Evolutionary conservation across 1,140 invertebrate genomes (phyloP).

Genomic region (Coboldia fuscipes): DNA sequence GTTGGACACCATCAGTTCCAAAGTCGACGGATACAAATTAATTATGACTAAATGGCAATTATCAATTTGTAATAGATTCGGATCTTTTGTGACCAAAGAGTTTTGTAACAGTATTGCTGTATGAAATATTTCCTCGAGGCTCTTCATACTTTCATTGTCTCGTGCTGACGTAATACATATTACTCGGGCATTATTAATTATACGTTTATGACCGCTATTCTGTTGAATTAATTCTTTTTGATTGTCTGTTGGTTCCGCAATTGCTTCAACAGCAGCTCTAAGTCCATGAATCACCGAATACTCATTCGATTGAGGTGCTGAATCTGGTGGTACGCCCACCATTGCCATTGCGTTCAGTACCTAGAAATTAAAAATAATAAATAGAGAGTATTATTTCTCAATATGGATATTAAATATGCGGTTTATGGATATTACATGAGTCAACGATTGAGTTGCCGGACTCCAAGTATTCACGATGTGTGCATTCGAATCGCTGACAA

Average conservation of each 20-base stretch:
- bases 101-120: constrained; percentile 61
- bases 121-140: constrained; percentile 65
- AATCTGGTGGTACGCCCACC: constrained; percentile 38
- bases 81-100: constrained; percentile 37
- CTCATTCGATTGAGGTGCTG: constrained; percentile 26
- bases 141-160: constrained; percentile 62
- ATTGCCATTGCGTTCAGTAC: constrained; percentile 48
- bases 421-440: constrained; percentile 34
- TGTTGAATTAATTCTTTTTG: constrained; percentile 24
- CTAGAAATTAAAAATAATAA: constrained; percentile 15
- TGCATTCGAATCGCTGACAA: constrained; percentile 58
- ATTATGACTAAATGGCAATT: constrained; percentile 76
- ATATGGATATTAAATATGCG: constrained; percentile 4
- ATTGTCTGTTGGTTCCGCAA: constrained; percentile 59
- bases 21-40: constrained; percentile 62
- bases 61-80: constrained; percentile 49
- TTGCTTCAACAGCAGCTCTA: constrained; percentile 62
- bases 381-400: constrained; percentile 2
- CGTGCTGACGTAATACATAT: constrained; percentile 74
- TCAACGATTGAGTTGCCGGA: constrained; percentile 57
- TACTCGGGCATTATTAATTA: constrained; percentile 47
- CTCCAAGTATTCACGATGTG: constrained; percentile 67
- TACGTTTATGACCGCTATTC: constrained; percentile 7
- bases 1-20: constrained; percentile 48
- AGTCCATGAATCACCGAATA: constrained; percentile 64